Evolutionary conservation across 2,797 vertebrate species (phyloP), one percentile per base, ranked within the genome.

Genomic region (Diglossa cyanea): DNA sequence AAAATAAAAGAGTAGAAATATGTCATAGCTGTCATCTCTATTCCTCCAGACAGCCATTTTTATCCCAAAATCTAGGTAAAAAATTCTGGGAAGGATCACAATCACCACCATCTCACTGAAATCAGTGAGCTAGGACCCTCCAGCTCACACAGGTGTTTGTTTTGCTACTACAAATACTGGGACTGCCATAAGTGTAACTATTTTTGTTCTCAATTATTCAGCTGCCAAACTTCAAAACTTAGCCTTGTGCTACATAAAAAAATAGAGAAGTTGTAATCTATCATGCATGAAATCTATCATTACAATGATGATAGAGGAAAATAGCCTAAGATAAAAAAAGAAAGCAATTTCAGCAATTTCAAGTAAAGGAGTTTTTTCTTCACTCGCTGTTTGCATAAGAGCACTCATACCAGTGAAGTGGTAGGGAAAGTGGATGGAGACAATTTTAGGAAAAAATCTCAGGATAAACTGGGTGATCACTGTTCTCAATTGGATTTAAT

Each of bases 41-140:
- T 74, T 86, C 63, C 61, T 86, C 42, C 35, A 86, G 57, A 68
- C 19, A 86, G 20, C 25, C 15, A 83, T 76, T 94, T 93, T 80
- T 57, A 65, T 39, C 45, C 53, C 20, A 26, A 93, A 73, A 67
- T 45, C 20, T 74, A 87, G 37, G 16, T 51, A 81, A 86, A 86
- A 91, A 95, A 44, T 70, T 37, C 37, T 71, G 48, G 39, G 10
- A 79, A 82, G 9, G 18, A 62, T 25, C 40, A 60, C 28, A 63
- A 3, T 31, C 11, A 24, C 7, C 55, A 45, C 51, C 42, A 11
- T 42, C 24, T 72, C 58, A 51, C 7, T 63, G 37, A 75, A 76
- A 26, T 25, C 66, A 57, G 6, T 33, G 35, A 81, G 17, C 17
- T 39, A 50, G 18, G 21, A 88, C 51, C 14, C 45, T 67, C 17